phyloP scores from a whole-genome alignment of 2,113 vertebrate species.

The Lophotis ruficrista region DNA sequence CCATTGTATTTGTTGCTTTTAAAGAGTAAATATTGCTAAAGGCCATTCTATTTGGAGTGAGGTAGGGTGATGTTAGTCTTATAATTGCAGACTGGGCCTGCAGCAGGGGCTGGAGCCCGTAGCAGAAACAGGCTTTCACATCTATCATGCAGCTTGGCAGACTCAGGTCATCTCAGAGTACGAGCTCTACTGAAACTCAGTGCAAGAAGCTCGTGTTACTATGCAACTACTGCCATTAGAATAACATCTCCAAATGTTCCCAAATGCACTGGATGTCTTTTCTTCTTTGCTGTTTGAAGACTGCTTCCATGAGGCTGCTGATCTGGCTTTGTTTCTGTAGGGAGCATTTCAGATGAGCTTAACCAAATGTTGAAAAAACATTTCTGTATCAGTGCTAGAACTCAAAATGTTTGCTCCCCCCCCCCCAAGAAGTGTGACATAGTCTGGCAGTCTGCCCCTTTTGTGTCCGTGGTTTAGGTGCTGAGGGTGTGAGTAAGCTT shows the following conservation, averaged over 20 bases:
- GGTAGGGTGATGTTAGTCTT: background rate
- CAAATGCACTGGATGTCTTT: background rate
- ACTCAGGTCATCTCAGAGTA: constrained; percentile 7
- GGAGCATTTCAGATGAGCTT: background rate
- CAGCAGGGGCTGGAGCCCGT: background rate
- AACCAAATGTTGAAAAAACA: background rate
- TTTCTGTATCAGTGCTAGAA: background rate
- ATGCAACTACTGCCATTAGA: constrained; percentile 42
- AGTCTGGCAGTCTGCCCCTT: background rate
- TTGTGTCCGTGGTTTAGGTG: background rate
- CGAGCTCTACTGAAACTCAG: background rate
- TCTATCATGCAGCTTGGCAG: constrained; percentile 38
- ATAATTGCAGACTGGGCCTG: background rate
- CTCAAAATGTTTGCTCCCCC: background rate
- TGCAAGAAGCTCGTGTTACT: constrained; percentile 1
- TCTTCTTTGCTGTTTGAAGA: constrained; percentile 14
- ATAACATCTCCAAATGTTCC: background rate
- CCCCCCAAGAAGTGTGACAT: background rate
- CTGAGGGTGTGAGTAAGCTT: background rate
- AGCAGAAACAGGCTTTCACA: constrained; percentile 16
- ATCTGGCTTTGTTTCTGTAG: constrained; percentile 11
- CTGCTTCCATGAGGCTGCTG: background rate
- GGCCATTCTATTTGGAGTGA: background rate
- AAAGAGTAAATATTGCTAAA: background rate
- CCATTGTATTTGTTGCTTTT: background rate